Evolutionary conservation across 2,888 invertebrate genomes (phyloP), one percentile per base, ranked within the genome.

Genomic region (Sphaerophoria taeniata): DNA sequence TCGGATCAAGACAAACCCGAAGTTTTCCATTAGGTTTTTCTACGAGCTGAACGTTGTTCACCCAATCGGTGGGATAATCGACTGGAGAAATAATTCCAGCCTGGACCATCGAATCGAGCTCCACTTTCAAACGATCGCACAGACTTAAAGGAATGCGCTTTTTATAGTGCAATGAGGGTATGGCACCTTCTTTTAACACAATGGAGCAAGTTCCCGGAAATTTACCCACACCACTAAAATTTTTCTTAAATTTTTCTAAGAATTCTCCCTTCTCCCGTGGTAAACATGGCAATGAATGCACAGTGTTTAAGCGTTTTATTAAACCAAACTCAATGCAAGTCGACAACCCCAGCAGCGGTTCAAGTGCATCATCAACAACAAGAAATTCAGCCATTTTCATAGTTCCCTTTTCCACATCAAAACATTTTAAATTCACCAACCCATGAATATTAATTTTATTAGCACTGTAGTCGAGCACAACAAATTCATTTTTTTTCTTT

Each of bases 401-500:
- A 4, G 47, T 71, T 71, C 2, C 47, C 6, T 31, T 58, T 14
- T 47, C 34, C 14, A 47, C 14, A 58, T 71, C 70, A 58, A 71
- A 71, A 71, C 70, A 71, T 58, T 56, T 24, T 47, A 58, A 58
- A 0, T 58, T 34, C 6, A 71, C 58, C 4, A 34, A 47, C 24
- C 56, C 74, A 75, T 58, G 73, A 60, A 79, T 63, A 36, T 79
- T 56, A 31, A 87, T 45, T 81, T 76, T 76, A 69, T 83, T 56
- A 56, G 56, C 56, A 56, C 56, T 86, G 61, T 87, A 87, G 58
- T 87, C 79, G 0, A 56, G 78, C 6, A 81, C 76, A 58, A 31
- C 16, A 51, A 87, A 71, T 33, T 81, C 74, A 58, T 43, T 58
- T 71, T 76, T 24, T 82, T 75, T 61, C 11, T 55, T 51, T 65